A percentile compares a stretch with the other conserved stretches of the same genome.
Evolutionary conservation across 1,140 invertebrate genomes (phyloP).

Genomic region (Gerris buenoi): DNA sequence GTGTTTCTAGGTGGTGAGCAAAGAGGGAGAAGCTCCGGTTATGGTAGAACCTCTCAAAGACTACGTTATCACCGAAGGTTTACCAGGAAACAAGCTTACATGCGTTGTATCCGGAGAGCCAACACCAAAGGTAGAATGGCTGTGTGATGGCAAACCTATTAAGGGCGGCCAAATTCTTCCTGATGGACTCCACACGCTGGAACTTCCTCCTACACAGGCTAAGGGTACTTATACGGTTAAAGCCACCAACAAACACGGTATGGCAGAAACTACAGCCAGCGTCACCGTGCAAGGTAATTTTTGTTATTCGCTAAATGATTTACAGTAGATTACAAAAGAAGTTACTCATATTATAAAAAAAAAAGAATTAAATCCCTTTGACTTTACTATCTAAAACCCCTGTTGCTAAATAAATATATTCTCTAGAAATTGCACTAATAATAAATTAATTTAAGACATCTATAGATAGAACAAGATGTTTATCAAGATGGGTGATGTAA

Average conservation of each 20-base stretch:
- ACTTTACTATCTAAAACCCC: no score
- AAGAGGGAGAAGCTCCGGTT: constrained; percentile 57
- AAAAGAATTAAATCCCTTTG: no score
- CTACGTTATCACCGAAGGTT: constrained; percentile 53
- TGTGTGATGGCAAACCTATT: constrained; percentile 54
- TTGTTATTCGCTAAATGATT: no score
- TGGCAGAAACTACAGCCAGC: constrained; percentile 52
- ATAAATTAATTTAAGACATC: no score
- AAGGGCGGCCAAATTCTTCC: constrained; percentile 37
- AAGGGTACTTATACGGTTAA: constrained; percentile 61
- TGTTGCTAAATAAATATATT: no score
- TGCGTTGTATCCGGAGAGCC: constrained; percentile 68
- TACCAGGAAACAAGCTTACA: constrained; percentile 45
- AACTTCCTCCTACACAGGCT: constrained; percentile 45
- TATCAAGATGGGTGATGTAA: no score
- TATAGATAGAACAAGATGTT: no score
- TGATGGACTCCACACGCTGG: constrained; percentile 40
- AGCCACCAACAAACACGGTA: constrained; percentile 61
- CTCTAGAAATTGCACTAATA: no score
- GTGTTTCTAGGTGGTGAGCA: constrained; percentile 37
- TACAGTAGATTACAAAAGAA: no score
- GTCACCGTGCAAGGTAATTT: constrained; percentile 73
- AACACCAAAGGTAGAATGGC: constrained; percentile 60
- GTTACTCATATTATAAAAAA: no score
- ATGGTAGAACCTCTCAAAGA: constrained; percentile 61